These are phyloP conservation scores for Austrolebias charrua DNA, from an alignment of 2,797 vertebrate species.

Conservation along the genomic window DNA sequence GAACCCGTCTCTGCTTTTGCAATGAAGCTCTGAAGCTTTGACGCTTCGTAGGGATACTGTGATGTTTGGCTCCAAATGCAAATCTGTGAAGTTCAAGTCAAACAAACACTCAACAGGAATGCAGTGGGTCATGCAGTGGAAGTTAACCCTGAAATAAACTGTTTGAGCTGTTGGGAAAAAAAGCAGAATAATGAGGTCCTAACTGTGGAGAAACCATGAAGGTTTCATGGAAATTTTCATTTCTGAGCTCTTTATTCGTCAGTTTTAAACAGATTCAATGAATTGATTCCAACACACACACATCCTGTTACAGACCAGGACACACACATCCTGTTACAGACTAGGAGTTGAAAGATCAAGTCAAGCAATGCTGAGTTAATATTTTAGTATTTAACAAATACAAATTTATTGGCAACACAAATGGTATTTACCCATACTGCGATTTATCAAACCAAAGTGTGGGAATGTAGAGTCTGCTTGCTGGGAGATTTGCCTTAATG, in stretches of 20 bases:
- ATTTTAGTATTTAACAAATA: not conserved
- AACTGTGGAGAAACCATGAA: not conserved
- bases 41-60: not conserved
- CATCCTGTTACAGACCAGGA: no score
- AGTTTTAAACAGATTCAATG: not conserved
- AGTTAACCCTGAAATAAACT: not conserved
- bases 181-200: not conserved
- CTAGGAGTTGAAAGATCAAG: not conserved
- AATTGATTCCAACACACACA: not conserved
- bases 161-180: not conserved
- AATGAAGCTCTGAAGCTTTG: not conserved
- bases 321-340: no score
- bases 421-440: not conserved
- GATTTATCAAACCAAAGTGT: slow-evolving; percentile 7
- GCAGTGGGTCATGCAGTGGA: not conserved
- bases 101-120: not conserved
- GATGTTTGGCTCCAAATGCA: not conserved
- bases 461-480: not conserved
- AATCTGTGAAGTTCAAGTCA: not conserved
- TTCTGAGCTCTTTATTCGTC: no score
- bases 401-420: not conserved
- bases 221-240: not conserved
- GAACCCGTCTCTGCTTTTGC: not conserved
- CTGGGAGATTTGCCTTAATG: slow-evolving; percentile 21
- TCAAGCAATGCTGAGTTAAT: not conserved